Evolutionary conservation across 2,113 vertebrate genomes (phyloP).

Genomic region (Plecotus auritus): DNA sequence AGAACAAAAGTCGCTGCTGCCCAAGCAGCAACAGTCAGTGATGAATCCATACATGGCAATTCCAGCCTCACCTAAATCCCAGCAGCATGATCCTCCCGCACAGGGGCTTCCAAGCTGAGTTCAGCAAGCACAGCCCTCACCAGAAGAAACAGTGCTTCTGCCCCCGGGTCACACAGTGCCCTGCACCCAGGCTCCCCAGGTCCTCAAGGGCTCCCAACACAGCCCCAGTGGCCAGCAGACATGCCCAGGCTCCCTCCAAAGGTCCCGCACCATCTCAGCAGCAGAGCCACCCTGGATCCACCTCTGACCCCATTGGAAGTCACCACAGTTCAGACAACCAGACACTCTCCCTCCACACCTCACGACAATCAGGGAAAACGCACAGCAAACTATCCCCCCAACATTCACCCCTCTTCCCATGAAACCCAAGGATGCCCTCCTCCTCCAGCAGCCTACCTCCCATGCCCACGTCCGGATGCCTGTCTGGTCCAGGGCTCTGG

Average conservation of each 20-base stretch:
- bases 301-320: background rate
- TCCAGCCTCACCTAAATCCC: background rate
- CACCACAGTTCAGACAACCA: background rate
- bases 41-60: background rate
- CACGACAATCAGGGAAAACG: background rate
- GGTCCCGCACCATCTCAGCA: accelerated
- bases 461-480: constrained; percentile 57
- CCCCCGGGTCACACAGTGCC: background rate
- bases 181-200: background rate
- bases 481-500: constrained; percentile 57
- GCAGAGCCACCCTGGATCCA: background rate
- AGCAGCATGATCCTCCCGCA: background rate
- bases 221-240: background rate
- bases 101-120: background rate
- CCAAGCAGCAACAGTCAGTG: background rate
- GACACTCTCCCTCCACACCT: background rate
- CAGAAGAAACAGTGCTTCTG: background rate
- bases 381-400: constrained; percentile 23
- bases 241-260: background rate
- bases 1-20: constrained; percentile 37
- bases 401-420: background rate
- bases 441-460: constrained; percentile 69
- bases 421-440: background rate
- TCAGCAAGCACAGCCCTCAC: background rate
- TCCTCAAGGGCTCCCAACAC: background rate